Evolutionary conservation across 2,888 invertebrate species (phyloP), one percentile per base, ranked within the genome.

Genomic region (Epiblema foenella): DNA sequence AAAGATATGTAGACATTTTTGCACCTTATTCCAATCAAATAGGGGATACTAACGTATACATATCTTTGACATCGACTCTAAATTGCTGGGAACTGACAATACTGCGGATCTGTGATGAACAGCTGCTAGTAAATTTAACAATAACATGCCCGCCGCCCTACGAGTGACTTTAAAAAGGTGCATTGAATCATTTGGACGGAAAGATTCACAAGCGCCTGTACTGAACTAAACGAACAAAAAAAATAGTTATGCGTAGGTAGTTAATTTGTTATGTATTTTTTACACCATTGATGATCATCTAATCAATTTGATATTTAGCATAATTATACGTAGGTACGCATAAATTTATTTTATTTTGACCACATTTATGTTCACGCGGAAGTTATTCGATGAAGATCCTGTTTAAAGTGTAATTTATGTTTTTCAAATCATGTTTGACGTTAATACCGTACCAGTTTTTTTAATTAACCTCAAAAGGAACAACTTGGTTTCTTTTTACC

Each of bases 91-190:
- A 12, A 59, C 37, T 37, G 39, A n/a, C 39, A 18, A 80, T 80
- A 80, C 78, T 77, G 81, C 80, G 77, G 81, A 83, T 80, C 79
- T 83, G 77, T 83, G 78, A 82, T 76, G 83, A 82, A 84, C 90
- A 90, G 89, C 89, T 90, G 90, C 87, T 82, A 78, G 73, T 77
- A 76, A 75, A 72, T 78, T 77, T 82, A 77, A 80, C 77, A 80
- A 76, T 76, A 79, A 77, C 76, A 76, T 74, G 63, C 75, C 74
- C 74, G 63, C 75, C 74, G 72, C 63, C 39, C 70, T 77, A 65
- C 75, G 46, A 78, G 77, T 76, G 79, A 77, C 80, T 81, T 78
- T 79, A 80, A 81, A 86, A 82, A 79, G 79, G 73, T 76, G 79
- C 75, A 79, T 81, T 79, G 77, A 81, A 83, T 80, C 69, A 75